Evolutionary conservation across 92 coral and sea anemone genomes (phyloP).

Genomic region (Metridium senile): DNA sequence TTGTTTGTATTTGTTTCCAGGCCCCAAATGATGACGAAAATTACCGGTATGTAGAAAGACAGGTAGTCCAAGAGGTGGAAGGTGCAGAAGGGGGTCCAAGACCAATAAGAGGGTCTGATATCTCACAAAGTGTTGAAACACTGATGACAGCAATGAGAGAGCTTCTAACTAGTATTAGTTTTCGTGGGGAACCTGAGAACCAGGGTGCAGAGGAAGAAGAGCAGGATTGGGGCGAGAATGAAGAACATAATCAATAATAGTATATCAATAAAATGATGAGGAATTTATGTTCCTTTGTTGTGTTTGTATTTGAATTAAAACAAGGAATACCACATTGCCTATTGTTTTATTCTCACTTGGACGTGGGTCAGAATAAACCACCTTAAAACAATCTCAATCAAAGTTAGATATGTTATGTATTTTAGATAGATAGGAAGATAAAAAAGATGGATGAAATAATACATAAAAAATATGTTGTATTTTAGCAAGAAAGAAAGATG

Average conservation of each 20-base stretch:
- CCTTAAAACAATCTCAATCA: too few relatives aligned
- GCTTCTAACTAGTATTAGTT: constrained; percentile 84
- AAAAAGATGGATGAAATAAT: too few relatives aligned
- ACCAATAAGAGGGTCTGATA: constrained; percentile 85
- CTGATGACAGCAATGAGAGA: constrained; percentile 97
- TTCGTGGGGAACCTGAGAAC: constrained; percentile 72
- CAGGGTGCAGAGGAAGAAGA: constrained; percentile 64
- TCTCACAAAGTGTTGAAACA: constrained; percentile 91
- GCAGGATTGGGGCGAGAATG: constrained; percentile 59
- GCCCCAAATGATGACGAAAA: constrained; percentile 54
- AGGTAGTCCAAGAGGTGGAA: constrained; percentile 51
- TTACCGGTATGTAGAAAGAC: constrained; percentile 50
- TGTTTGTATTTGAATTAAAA: too few relatives aligned
- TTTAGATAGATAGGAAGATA: too few relatives aligned
- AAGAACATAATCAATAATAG: constrained; percentile 35
- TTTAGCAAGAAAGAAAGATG: too few relatives aligned
- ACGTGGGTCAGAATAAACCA: too few relatives aligned
- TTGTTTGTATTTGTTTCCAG: constrained; percentile 28
- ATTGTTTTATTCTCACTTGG: too few relatives aligned
- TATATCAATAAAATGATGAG: too few relatives aligned
- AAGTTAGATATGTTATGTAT: too few relatives aligned
- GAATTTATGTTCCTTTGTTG: too few relatives aligned
- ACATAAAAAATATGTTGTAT: too few relatives aligned
- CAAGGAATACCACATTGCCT: too few relatives aligned
- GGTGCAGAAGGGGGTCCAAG: constrained; percentile 92